Percentiles rank a stretch among this genome's conserved stretches.
Conservation (phyloP, 2,113 vertebrate genomes). For the Cyrtonyx montezumae region DNA sequence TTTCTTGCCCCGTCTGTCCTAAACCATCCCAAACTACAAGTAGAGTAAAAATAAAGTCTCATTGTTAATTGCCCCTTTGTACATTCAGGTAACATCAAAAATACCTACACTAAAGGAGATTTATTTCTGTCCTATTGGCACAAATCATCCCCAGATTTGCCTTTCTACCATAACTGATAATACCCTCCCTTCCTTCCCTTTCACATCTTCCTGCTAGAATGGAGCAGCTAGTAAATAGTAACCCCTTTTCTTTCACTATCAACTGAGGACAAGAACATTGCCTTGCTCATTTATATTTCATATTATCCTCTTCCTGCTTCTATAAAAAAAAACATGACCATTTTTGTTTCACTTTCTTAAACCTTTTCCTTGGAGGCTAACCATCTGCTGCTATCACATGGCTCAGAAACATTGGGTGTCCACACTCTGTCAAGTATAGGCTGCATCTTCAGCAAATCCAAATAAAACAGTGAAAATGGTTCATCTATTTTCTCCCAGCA, state of each 20-base stretch:
- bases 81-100: neutral
- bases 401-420: neutral
- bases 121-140: neutral
- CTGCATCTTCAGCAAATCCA: neutral
- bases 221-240: neutral
- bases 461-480: neutral
- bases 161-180: neutral
- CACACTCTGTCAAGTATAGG: fast-evolving
- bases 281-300: neutral
- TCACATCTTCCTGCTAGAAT: neutral
- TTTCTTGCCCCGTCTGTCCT: neutral
- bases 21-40: neutral
- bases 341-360: neutral
- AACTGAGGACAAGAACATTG: neutral
- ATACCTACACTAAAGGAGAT: neutral
- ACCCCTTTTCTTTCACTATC: neutral
- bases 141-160: neutral
- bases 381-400: neutral
- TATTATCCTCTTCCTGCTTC: neutral
- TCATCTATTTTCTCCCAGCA: neutral
- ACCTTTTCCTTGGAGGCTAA: neutral
- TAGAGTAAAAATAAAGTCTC: neutral
- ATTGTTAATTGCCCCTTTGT: neutral
- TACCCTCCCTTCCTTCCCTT: neutral
- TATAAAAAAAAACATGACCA: too few relatives aligned